Base-by-base conservation (phyloP, 2,888 invertebrate species). In the Temnothorax ravouxi region DNA sequence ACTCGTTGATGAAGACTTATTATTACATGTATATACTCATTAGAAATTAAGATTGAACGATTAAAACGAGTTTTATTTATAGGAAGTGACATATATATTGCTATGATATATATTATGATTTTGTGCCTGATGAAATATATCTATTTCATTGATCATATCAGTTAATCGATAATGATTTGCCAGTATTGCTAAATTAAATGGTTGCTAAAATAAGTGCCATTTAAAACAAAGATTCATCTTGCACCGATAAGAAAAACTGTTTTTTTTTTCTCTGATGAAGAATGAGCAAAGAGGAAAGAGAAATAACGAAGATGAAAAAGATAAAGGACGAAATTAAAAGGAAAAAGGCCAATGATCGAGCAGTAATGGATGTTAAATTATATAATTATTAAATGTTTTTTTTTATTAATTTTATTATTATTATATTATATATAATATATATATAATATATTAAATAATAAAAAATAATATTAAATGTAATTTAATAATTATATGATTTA, bases 181-280 rank as follows among this genome's bases (percentile, higher is more conserved):
- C 13, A 29, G 29, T n/a, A 41, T 25, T 25, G 25, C 1, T 25
- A 25, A 25, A 25, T 1, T 25, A 1, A 25, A 25, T 25, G 56
- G 15, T 76, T 66, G 47, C 52, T 21, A 67, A 82, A 88, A 85
- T 85, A 84, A 88, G 62, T 80, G 79, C 74, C 79, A 87, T 21
- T 85, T 54, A 47, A n/a, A 18, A 59, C 15, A n/a, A 44, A 18
- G n/a, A 21, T 59, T 41, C 4, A 11, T 18, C 41, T 79, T 44
- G 18, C 29, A 11, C 18, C 41, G 15, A 21, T 13, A 1, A 67
- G 15, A 34, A 67, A 38, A 11, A 18, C 18, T 34, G 0, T n/a
- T 79, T 79, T 62, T 62, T n/a, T 67, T 25, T 9, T 66, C 13
- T 79, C 0, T 18, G 3, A 56, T 0, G n/a, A 71, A 34, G 21